phyloP scores from a whole-genome alignment of 2,113 vertebrate species.

The Actinemys pallida region DNA sequence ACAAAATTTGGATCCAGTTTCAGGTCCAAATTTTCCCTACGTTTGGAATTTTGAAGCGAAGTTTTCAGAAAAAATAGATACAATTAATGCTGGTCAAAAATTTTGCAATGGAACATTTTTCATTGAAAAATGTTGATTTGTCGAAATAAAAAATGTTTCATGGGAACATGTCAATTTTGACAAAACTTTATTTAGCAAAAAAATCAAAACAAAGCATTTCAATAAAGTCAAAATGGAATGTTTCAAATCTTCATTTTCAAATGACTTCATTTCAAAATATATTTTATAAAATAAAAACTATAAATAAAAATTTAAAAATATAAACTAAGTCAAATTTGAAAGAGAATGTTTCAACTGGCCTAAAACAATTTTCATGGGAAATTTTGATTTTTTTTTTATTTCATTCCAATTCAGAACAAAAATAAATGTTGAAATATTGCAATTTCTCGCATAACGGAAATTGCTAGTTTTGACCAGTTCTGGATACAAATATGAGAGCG shows the following conservation, averaged over 20 bases:
- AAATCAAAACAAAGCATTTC: background rate
- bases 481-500: background rate
- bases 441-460: background rate
- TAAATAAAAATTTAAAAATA: background rate
- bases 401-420: background rate
- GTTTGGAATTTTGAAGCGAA: too few species aligned
- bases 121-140: background rate
- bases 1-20: too few species aligned
- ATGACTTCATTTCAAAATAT: background rate
- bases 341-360: background rate
- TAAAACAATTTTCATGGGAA: too few species aligned
- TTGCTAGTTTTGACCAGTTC: background rate
- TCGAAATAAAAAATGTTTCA: background rate
- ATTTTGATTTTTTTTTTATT: too few species aligned
- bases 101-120: background rate
- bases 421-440: background rate
- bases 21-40: too few species aligned
- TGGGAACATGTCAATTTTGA: background rate
- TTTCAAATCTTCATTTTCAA: background rate
- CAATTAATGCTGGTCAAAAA: background rate
- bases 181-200: background rate
- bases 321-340: background rate
- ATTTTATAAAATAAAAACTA: background rate
- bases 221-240: background rate
- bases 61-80: background rate